Base-by-base conservation (phyloP, 2,113 vertebrate species). In the Anguilla rostrata region DNA sequence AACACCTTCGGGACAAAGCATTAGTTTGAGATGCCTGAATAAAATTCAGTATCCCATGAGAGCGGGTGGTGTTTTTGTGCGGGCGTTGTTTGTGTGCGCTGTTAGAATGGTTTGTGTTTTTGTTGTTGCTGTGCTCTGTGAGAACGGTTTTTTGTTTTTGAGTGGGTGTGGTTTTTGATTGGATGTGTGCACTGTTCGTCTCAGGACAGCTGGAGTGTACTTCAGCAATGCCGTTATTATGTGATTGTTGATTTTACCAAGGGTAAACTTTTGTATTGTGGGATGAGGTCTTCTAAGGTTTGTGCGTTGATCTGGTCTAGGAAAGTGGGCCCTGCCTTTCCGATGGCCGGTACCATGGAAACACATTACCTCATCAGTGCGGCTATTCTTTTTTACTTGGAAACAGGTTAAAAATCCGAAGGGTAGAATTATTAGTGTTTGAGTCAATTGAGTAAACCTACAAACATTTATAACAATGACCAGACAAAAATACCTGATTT, bases 1-100 rank as follows among this genome's bases (percentile, higher is more conserved):
- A 60, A 84, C 75, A 79, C 18, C 40, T 75, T 75, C 14, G 39
- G 60, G 63, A 43, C 56, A 66, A 53, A 85, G 82, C 66, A 83
- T 78, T 39, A 71, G 39, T n/a, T 79, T 87, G 82, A 87, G 86
- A 71, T 87, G 86, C 86, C 86, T 87, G 86, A 87, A 84, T 87
- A 87, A 85, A 87, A 82, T 84, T 87, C 79, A 87, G 83, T 56
- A 82, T 53, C 83, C 75, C 63, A 29, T 80, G 40, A 81, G 8
- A 40, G 56, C n/a, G 75, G 60, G 81, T 80, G 57, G 43, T 39
- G 66, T 39, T 40, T 26, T 46, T 46, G 34, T 41, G 34, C 41
- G 29, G 39, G 9, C 29, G 11, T 22, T 85, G n/a, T 16, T 39
- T 53, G 41, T 49, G 63, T 16, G 14, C 60, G 43, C 0, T 81